phyloP scores from a whole-genome alignment of 1,140 invertebrate genomes.

The Ceratosolen fusciceps region DNA sequence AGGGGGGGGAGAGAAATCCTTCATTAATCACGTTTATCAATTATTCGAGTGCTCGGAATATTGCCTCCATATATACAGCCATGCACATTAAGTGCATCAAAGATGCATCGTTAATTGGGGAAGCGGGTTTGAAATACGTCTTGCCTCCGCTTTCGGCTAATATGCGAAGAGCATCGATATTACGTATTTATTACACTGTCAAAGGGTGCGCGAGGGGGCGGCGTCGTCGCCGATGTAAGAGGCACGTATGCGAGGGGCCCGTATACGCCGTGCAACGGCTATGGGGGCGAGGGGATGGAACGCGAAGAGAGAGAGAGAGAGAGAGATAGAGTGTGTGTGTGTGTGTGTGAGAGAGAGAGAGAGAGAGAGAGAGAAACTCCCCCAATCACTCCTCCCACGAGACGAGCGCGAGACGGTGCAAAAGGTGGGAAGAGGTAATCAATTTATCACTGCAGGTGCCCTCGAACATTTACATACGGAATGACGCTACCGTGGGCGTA shows the following conservation, averaged over 20 bases:
- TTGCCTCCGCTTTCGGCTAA: constrained; percentile 51
- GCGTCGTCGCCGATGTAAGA: constrained; percentile 44
- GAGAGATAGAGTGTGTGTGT: background rate
- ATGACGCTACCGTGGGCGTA: constrained; percentile 61
- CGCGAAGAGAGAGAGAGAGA: background rate
- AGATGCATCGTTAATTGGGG: constrained; percentile 48
- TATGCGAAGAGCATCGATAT: constrained; percentile 62
- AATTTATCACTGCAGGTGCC: constrained; percentile 68
- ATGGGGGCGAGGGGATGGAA: constrained; percentile 36
- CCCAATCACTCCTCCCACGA: background rate
- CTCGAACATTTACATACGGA: constrained; percentile 67
- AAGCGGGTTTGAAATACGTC: constrained; percentile 49
- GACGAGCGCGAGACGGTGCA: constrained; percentile 14
- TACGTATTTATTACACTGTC: constrained; percentile 66
- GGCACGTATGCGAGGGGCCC: too few species aligned
- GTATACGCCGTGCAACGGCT: too few species aligned
- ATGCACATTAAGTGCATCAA: constrained; percentile 33
- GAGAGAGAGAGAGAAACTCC: constrained; percentile 23
- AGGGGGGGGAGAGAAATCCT: too few species aligned
- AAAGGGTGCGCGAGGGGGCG: constrained; percentile 50
- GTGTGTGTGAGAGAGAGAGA: background rate
- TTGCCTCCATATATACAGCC: constrained; percentile 19
- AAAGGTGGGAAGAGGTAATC: constrained; percentile 53
- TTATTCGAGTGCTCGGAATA: constrained; percentile 46
- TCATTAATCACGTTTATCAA: constrained; percentile 54